Percentiles rank a stretch among this genome's conserved stretches.
Conservation (phyloP, 2,113 vertebrate species). For the Ellobius talpinus region DNA sequence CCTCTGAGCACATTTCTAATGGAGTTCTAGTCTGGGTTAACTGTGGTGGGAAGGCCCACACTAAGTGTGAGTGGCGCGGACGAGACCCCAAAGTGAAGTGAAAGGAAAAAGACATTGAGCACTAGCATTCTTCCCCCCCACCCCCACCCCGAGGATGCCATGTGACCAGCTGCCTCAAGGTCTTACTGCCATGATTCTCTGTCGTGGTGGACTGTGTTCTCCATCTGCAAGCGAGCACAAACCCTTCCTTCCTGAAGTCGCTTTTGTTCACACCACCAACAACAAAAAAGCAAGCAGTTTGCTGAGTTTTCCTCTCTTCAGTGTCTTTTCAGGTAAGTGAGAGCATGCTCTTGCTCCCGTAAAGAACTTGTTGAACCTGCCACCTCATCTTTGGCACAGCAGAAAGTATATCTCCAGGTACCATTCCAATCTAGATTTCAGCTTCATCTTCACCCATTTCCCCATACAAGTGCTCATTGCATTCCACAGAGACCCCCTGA, state of each 20-base stretch:
- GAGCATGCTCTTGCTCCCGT: neutral
- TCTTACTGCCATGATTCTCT: neutral
- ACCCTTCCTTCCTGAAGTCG: neutral
- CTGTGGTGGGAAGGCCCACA: neutral
- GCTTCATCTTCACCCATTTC: neutral
- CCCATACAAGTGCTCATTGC: neutral
- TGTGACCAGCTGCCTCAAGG: neutral
- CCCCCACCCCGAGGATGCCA: no score
- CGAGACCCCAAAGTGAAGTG: neutral
- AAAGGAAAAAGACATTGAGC: no score
- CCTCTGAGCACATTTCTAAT: neutral
- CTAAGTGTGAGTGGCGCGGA: neutral
- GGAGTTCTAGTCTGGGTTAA: neutral
- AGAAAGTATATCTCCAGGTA: neutral
- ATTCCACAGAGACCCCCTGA: neutral
- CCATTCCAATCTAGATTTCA: neutral
- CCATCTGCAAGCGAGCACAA: neutral
- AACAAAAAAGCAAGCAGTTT: neutral
- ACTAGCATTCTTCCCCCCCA: neutral
- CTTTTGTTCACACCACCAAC: neutral
- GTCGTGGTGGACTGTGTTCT: neutral
- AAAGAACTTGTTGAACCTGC: slow-evolving; percentile 20
- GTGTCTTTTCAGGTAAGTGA: slow-evolving; percentile 8
- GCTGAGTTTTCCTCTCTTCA: neutral
- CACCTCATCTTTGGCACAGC: neutral